Percentiles rank a stretch among this genome's conserved stretches.
Conservation (phyloP, 2,888 invertebrate species). For the Orthonevra nobilis region DNA sequence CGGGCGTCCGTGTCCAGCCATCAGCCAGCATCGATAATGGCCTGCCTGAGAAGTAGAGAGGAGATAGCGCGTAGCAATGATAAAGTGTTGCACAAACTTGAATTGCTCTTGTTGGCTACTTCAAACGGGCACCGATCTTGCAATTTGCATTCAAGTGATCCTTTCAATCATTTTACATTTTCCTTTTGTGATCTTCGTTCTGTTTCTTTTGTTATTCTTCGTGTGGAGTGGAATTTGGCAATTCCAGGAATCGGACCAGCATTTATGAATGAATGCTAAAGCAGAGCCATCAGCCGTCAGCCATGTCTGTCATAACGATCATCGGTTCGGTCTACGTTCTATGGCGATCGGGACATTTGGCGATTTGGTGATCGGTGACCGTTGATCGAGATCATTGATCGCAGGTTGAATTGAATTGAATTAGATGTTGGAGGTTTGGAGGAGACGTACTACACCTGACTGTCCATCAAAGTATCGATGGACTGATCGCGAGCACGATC, state of each 20-base stretch:
- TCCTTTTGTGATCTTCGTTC: slow-evolving; percentile 3
- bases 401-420: slow-evolving; percentile 43
- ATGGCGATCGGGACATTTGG: slow-evolving; percentile 23
- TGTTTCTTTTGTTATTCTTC: background rate
- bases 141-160: slow-evolving; percentile 70
- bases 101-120: slow-evolving; percentile 58
- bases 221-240: slow-evolving; percentile 55
- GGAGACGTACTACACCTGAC: slow-evolving; percentile 1
- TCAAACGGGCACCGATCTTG: slow-evolving; percentile 65
- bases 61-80: slow-evolving; percentile 8
- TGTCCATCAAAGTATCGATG: slow-evolving; percentile 47
- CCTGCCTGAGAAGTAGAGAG: too few species aligned
- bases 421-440: slow-evolving; percentile 26
- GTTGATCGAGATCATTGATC: slow-evolving; percentile 35
- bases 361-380: slow-evolving; percentile 4
- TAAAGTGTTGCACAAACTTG: slow-evolving; percentile 57
- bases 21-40: slow-evolving; percentile 36
- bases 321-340: slow-evolving; percentile 23
- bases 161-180: slow-evolving; percentile 68
- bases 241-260: slow-evolving; percentile 62
- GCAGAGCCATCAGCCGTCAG: background rate
- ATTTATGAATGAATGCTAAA: slow-evolving; percentile 67
- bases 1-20: slow-evolving; percentile 6
- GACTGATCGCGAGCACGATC: slow-evolving; percentile 3
- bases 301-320: slow-evolving; percentile 63